Evolutionary conservation across 53 echinoderm and acorn worm species (phyloP).

Genomic region (Paracentrotus lividus): DNA sequence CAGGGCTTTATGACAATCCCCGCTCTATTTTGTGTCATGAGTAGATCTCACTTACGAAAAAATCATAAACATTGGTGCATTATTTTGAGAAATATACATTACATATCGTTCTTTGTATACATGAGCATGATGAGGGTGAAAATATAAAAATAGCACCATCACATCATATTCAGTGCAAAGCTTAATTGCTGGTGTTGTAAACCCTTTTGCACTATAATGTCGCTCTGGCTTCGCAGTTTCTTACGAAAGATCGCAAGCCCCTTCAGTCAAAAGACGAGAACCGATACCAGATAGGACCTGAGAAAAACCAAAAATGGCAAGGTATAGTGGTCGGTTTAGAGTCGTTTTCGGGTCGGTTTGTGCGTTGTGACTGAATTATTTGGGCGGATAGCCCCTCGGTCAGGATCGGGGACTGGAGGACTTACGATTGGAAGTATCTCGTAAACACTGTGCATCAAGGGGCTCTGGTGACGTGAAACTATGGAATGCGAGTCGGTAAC

Average conservation of each 20-base stretch:
- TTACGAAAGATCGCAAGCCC: neutral
- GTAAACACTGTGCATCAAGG: neutral
- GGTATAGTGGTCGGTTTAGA: neutral
- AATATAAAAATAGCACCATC: constrained; percentile 15
- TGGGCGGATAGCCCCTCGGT: neutral
- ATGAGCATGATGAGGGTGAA: too few relatives aligned
- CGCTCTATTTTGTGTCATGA: neutral
- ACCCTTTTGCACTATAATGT: neutral
- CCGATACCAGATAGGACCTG: too few relatives aligned
- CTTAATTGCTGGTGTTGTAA: neutral
- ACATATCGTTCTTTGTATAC: neutral
- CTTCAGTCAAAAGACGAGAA: too few relatives aligned
- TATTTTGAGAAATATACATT: neutral
- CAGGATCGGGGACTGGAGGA: neutral
- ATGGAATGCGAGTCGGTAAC: constrained; percentile 48
- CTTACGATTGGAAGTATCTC: neutral
- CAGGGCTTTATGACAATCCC: neutral
- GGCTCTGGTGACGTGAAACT: constrained; percentile 38
- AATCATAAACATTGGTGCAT: neutral
- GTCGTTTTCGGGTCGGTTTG: too few relatives aligned
- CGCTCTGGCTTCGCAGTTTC: neutral
- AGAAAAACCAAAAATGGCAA: neutral
- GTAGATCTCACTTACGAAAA: neutral
- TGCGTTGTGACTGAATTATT: too few relatives aligned
- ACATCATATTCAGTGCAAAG: constrained; percentile 48